These are phyloP conservation scores for Chrysina gloriosa DNA, from an alignment of 2,888 invertebrate genomes.

Conservation along the genomic window DNA sequence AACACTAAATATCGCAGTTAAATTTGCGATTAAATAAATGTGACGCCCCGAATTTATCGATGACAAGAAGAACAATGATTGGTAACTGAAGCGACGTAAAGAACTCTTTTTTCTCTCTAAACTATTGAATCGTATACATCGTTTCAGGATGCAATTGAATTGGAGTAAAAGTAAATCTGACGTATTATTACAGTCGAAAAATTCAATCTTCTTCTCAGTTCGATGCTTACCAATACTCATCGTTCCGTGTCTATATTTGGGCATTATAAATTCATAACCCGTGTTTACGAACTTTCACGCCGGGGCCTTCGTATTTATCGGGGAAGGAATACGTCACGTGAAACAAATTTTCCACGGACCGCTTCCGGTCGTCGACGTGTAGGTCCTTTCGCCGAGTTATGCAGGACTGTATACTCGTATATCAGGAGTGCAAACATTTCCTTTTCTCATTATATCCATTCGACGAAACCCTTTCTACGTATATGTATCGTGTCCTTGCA, in stretches of 20 bases:
- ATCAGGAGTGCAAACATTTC: background rate
- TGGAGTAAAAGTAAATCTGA: background rate
- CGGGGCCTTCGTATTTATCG: background rate
- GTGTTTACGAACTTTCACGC: background rate
- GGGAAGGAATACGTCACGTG: background rate
- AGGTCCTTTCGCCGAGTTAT: background rate
- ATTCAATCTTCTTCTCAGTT: background rate
- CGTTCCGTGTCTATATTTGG: background rate
- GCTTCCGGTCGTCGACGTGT: background rate
- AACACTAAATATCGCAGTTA: too few relatives aligned
- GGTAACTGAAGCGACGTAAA: too few relatives aligned
- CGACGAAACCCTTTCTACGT: background rate
- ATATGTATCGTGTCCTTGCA: background rate
- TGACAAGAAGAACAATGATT: too few relatives aligned
- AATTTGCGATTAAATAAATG: too few relatives aligned
- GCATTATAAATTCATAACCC: background rate
- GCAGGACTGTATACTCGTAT: background rate
- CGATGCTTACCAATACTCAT: background rate
- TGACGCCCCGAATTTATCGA: too few relatives aligned
- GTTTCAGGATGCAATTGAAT: too few relatives aligned
- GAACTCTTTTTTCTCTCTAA: too few relatives aligned
- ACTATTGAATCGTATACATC: too few relatives aligned
- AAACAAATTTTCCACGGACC: conserved; percentile 2
- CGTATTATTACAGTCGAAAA: background rate
- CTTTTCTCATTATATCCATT: conserved; percentile 2